Conservation (phyloP, 2,888 invertebrate genomes). For the Coremacera marginata region DNA sequence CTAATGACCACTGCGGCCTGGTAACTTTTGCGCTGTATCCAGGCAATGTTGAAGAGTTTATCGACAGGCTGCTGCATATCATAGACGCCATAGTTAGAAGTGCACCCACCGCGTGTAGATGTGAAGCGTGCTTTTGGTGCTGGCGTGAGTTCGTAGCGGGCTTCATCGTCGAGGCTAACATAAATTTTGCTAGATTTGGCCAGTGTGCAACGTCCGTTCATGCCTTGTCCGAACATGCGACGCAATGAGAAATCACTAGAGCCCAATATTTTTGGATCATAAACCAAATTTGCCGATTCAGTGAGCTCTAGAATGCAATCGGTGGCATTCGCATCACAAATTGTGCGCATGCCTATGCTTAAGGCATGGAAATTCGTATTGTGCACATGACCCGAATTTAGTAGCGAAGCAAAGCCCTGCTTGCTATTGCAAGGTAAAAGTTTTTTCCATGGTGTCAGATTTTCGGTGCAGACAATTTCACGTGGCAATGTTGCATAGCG, state of each 20-base stretch:
- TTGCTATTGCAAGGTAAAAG: constrained; percentile 94
- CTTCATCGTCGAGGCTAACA: constrained; percentile 75
- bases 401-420: constrained; percentile 86
- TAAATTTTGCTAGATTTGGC: constrained; percentile 83
- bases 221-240: constrained; percentile 87
- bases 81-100: constrained; percentile 79
- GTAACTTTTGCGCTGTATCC: constrained; percentile 56
- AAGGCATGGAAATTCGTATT: constrained; percentile 94
- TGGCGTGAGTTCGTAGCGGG: constrained; percentile 77
- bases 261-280: constrained; percentile 77
- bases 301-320: constrained; percentile 82
- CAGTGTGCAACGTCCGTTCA: constrained; percentile 85
- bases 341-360: constrained; percentile 84
- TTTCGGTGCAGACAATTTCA: constrained; percentile 98
- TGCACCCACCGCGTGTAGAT: constrained; percentile 79
- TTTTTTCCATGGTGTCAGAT: constrained; percentile 98
- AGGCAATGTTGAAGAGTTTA: constrained; percentile 79
- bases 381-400: constrained; percentile 92
- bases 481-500: constrained; percentile 92
- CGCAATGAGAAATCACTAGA: constrained; percentile 86
- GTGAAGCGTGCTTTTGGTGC: constrained; percentile 73
- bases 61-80: constrained; percentile 69
- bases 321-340: constrained; percentile 75
- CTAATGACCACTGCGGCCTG: constrained; percentile 17
- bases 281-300: constrained; percentile 88